Evolutionary conservation across 2,113 vertebrate genomes (phyloP).

Genomic region (Odocoileus hemionus): DNA sequence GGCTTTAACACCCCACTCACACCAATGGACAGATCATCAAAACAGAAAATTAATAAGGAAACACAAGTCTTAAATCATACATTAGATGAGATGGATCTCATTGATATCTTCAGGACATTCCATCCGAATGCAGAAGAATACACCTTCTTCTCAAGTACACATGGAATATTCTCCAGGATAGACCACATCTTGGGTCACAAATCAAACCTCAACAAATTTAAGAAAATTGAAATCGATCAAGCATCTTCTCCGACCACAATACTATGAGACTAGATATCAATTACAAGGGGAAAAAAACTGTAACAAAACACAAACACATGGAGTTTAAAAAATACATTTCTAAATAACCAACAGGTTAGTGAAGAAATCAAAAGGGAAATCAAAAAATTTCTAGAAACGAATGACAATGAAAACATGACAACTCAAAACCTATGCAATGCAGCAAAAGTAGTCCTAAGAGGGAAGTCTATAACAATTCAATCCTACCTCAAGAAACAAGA

Average conservation of each 20-base stretch:
- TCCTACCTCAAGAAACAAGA: neutral
- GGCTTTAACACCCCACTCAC: neutral
- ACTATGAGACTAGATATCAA: neutral
- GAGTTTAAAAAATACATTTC: neutral
- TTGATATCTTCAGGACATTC: neutral
- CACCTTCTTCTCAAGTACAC: neutral
- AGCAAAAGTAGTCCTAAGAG: neutral
- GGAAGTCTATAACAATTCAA: neutral
- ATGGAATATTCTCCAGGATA: neutral
- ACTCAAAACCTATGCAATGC: neutral
- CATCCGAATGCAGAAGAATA: neutral
- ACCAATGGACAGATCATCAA: neutral
- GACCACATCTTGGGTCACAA: neutral
- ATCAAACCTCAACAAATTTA: neutral
- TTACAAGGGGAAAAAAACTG: neutral
- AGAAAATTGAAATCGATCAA: neutral
- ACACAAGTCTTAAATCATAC: neutral
- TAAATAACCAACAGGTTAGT: neutral
- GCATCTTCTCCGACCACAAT: neutral
- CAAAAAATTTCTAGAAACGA: neutral
- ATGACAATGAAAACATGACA: neutral
- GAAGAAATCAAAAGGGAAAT: neutral
- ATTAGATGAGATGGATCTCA: neutral
- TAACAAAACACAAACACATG: neutral
- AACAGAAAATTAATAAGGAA: neutral